These are phyloP conservation scores for Tympanuchus pallidicinctus DNA, from an alignment of 2,113 vertebrate species.

Conservation along the genomic window DNA sequence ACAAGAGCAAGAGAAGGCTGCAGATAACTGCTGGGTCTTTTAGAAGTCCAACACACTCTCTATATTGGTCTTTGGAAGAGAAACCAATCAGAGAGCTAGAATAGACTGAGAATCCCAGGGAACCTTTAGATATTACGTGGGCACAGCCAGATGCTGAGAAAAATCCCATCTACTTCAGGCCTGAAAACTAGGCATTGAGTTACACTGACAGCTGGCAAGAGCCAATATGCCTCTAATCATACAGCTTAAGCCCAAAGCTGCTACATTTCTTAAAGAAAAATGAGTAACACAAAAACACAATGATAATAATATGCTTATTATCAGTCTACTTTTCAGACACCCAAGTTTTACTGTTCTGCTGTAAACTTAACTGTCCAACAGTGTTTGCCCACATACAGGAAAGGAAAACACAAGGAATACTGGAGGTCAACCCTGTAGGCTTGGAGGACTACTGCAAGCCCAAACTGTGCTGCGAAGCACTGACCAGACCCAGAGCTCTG, in stretches of 20 bases:
- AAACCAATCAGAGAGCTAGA: neutral
- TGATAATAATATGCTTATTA: neutral
- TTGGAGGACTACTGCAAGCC: neutral
- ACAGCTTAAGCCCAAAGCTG: neutral
- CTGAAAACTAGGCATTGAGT: neutral
- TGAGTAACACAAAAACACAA: neutral
- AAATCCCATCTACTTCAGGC: neutral
- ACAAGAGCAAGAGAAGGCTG: neutral
- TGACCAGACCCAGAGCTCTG: neutral
- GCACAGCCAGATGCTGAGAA: neutral
- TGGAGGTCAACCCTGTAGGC: neutral
- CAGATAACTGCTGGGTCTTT: neutral
- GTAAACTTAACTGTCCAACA: neutral
- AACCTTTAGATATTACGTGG: accelerated
- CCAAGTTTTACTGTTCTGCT: neutral
- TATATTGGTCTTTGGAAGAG: neutral
- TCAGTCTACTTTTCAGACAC: neutral
- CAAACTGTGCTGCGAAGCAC: accelerated
- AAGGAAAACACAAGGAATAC: neutral
- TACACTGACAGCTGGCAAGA: neutral
- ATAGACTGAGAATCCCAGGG: neutral
- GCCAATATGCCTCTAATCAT: neutral
- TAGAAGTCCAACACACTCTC: neutral
- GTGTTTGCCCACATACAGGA: neutral
- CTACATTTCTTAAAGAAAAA: neutral